Evolutionary conservation across 37 sponge, comb jelly and placozoan genomes (phyloP).

Genomic region (Spongia lamella): DNA sequence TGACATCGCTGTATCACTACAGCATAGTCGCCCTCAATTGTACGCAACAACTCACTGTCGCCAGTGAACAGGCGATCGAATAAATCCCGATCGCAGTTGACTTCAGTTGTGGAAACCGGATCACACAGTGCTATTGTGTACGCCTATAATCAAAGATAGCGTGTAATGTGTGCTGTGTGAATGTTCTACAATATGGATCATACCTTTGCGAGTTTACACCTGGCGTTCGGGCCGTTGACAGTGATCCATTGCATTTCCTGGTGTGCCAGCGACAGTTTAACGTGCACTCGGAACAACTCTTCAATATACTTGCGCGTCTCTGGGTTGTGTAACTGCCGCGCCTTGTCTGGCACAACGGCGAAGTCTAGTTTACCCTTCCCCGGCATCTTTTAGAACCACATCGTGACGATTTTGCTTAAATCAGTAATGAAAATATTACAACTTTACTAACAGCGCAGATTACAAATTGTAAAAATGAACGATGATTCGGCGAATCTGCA

Average conservation of each 20-base stretch:
- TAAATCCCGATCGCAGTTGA: not conserved
- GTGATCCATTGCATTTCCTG: slow-evolving; percentile 37
- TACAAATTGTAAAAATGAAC: no score
- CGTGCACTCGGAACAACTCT: slow-evolving; percentile 34
- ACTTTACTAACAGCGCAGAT: no score
- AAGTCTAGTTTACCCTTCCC: not conserved
- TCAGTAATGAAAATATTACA: no score
- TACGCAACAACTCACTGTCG: no score
- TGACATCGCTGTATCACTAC: not conserved
- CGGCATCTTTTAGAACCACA: no score
- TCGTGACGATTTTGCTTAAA: no score
- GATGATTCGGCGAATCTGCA: no score
- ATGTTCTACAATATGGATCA: not conserved
- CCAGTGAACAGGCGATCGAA: not conserved
- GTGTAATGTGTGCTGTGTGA: not conserved
- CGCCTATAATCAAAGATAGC: slow-evolving; percentile 4
- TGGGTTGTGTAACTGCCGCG: not conserved
- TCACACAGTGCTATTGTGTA: slow-evolving; percentile 41
- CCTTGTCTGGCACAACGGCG: slow-evolving; percentile 4
- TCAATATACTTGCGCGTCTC: slow-evolving; percentile 1
- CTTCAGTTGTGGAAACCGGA: slow-evolving; percentile 18
- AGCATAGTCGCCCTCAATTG: not conserved
- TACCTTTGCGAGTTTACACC: slow-evolving; percentile 21
- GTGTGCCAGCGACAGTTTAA: not conserved
- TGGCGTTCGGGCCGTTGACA: slow-evolving; percentile 1